Conservation (phyloP, 2,888 invertebrate genomes). For the Euspilapteryx auroguttella region DNA sequence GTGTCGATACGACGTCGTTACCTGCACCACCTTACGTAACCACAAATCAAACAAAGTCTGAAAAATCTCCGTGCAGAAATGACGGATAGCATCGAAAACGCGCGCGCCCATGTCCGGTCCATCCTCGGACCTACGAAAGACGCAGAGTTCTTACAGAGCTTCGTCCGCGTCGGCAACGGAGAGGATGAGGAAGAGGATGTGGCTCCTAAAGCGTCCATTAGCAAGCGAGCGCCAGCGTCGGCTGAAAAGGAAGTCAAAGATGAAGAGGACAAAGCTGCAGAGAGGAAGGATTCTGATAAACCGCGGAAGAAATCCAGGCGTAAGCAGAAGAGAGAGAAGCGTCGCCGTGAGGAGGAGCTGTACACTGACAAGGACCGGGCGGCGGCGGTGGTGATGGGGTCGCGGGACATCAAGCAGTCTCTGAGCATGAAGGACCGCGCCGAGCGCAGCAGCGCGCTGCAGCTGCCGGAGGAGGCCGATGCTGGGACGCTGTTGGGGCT, state of each 20-base stretch:
- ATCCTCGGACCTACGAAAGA: slow-evolving; percentile 71
- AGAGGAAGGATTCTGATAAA: slow-evolving; percentile 32
- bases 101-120: slow-evolving; percentile 52
- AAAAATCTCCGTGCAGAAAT: slow-evolving; percentile 6
- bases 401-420: slow-evolving; percentile 85
- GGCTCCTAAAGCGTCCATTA: slow-evolving; percentile 38
- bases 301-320: slow-evolving; percentile 28
- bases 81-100: slow-evolving; percentile 34
- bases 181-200: slow-evolving; percentile 56
- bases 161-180: slow-evolving; percentile 69
- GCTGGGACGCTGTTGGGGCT: slow-evolving; percentile 75
- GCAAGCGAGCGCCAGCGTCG: slow-evolving; percentile 28
- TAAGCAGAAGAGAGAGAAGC: slow-evolving; percentile 36
- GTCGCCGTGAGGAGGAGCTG: slow-evolving; percentile 67
- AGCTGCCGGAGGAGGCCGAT: slow-evolving; percentile 78
- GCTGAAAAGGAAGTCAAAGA: slow-evolving; percentile 23
- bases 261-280: slow-evolving; percentile 21
- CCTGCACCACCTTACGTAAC: slow-evolving; percentile 38
- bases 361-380: slow-evolving; percentile 92
- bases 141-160: slow-evolving; percentile 78
- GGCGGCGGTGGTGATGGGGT: slow-evolving; percentile 85
- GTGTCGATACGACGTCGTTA: slow-evolving; percentile 45
- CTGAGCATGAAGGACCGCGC: slow-evolving; percentile 77
- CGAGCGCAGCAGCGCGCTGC: slow-evolving; percentile 71
- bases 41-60: slow-evolving; percentile 1